phyloP scores from a whole-genome alignment of 1,140 invertebrate species.

The Planococcus citri region DNA sequence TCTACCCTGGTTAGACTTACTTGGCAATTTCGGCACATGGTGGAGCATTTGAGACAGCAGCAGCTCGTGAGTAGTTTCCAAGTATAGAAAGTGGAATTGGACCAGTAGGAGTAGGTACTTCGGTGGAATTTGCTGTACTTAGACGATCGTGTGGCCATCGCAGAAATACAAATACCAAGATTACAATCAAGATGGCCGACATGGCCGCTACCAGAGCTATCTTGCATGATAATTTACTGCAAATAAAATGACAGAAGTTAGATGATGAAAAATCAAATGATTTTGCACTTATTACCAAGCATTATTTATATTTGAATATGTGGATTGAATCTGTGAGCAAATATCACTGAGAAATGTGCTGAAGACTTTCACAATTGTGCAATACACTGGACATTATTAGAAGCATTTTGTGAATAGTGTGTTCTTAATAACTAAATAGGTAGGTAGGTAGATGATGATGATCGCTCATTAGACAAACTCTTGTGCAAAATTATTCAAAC shows the following conservation, averaged over 20 bases:
- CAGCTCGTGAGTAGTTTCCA: background rate
- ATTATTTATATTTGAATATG: background rate
- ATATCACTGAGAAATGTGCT: too few species aligned
- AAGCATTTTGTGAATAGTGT: too few species aligned
- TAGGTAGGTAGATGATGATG: too few species aligned
- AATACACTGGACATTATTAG: too few species aligned
- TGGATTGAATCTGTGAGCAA: too few species aligned
- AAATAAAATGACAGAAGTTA: background rate
- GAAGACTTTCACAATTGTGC: too few species aligned
- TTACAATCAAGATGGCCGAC: background rate
- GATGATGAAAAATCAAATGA: too few species aligned
- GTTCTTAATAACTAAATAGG: too few species aligned
- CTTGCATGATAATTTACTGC: background rate
- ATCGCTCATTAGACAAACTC: too few species aligned
- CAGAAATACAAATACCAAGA: background rate
- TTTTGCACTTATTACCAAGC: background rate
- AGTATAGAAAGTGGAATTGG: background rate
- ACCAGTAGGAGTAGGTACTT: background rate
- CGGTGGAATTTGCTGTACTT: background rate
- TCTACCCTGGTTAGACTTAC: background rate
- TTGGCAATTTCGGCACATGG: background rate
- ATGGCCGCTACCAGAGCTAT: background rate
- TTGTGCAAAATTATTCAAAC: too few species aligned
- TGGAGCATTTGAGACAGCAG: constrained; percentile 4
- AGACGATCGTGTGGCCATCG: background rate